These are phyloP conservation scores for Callocephalon fimbriatum DNA, from an alignment of 2,113 vertebrate species.

Conservation along the genomic window DNA sequence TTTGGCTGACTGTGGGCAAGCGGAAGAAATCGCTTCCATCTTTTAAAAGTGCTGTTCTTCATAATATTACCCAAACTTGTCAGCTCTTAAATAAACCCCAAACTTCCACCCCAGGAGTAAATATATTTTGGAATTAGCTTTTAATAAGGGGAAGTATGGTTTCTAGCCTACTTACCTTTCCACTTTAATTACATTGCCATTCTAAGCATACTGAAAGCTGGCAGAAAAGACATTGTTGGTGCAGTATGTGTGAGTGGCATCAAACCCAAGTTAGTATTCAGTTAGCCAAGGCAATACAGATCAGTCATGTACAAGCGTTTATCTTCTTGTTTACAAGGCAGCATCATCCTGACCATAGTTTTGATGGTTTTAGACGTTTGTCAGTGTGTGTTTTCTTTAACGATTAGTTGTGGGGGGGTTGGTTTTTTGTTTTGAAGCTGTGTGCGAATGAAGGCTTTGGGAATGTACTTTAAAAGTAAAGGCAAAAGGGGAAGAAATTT, in stretches of 20 bases:
- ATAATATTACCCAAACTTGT: neutral
- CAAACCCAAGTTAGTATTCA: neutral
- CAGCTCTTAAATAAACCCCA: neutral
- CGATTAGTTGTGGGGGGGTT: too few species aligned
- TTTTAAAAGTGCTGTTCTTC: neutral
- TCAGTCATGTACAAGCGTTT: fast-evolving
- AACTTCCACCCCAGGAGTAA: neutral
- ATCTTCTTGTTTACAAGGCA: neutral
- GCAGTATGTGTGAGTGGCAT: neutral
- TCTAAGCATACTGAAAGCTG: neutral
- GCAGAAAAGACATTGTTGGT: neutral
- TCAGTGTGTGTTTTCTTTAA: neutral
- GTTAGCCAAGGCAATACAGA: neutral
- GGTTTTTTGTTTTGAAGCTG: neutral
- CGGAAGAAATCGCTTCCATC: neutral
- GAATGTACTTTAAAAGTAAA: neutral
- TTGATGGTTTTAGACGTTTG: neutral
- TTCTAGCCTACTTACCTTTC: neutral
- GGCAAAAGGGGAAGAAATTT: neutral
- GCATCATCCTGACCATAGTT: neutral
- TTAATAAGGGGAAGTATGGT: neutral
- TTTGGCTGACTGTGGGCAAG: neutral
- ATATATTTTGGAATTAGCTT: neutral
- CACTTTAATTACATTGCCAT: neutral
- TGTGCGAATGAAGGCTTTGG: neutral